Evolutionary conservation across 2,113 vertebrate species (phyloP).

Genomic region (Corythoichthys intestinalis): DNA sequence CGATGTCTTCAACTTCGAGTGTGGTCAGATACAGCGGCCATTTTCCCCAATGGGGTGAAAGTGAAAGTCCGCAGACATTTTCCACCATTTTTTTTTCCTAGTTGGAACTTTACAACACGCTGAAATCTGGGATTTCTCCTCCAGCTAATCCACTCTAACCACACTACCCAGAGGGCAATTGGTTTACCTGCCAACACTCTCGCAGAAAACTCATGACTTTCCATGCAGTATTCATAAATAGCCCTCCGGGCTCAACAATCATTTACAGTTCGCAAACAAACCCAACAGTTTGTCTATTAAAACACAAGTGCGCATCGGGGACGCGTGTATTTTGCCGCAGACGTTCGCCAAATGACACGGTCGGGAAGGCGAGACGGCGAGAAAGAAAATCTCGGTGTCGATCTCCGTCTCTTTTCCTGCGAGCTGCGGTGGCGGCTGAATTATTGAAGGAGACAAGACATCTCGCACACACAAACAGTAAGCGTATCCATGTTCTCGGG

Average conservation of each 20-base stretch:
- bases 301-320: conserved; percentile 22
- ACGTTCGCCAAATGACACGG: conserved; percentile 36
- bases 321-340: conserved; percentile 5
- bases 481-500: conserved; percentile 45
- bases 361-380: conserved; percentile 27
- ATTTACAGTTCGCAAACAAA: conserved; percentile 21
- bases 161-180: conserved; percentile 27
- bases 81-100: not conserved
- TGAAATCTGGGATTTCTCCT: not conserved
- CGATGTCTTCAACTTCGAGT: no score
- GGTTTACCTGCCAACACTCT: conserved; percentile 20
- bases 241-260: conserved; percentile 9
- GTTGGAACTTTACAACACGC: not conserved
- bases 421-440: conserved; percentile 54
- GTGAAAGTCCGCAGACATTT: no score
- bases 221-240: conserved; percentile 25
- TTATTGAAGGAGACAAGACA: conserved; percentile 68
- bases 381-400: conserved; percentile 24
- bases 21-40: no score
- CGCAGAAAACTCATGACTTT: not conserved
- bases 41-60: no score
- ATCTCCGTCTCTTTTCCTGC: conserved; percentile 12
- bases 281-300: conserved; percentile 29
- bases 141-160: conserved; percentile 11
- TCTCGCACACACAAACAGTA: conserved; percentile 43